Evolutionary conservation across 2,888 invertebrate genomes (phyloP).

Genomic region (Trichacis sp.): DNA sequence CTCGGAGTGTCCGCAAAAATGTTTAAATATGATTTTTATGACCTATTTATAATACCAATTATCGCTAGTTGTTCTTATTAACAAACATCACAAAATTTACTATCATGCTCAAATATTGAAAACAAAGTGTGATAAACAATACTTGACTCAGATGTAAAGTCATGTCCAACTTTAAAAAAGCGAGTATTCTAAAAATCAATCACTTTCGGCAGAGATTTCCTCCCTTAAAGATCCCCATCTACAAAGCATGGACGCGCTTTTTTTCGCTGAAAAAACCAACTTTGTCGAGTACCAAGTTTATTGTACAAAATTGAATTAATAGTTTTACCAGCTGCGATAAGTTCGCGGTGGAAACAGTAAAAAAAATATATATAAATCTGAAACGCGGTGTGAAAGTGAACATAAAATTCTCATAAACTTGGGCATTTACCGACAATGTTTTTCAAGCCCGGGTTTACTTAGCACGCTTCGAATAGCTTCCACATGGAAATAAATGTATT

Average conservation of each 20-base stretch:
- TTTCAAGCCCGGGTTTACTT: background rate
- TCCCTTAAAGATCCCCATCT: no score
- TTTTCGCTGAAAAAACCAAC: background rate
- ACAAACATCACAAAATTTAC: no score
- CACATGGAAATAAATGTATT: no score
- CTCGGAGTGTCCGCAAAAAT: no score
- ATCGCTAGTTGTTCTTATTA: no score
- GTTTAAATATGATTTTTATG: no score
- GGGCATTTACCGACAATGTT: background rate
- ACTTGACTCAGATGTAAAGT: conserved; percentile 17
- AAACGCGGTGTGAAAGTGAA: background rate
- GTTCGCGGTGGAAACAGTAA: background rate
- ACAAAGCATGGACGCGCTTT: no score
- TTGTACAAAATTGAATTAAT: background rate
- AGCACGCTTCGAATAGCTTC: background rate
- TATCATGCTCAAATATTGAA: no score
- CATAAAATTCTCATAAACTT: background rate
- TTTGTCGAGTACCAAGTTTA: background rate
- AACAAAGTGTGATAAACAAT: conserved; percentile 19
- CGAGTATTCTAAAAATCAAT: no score
- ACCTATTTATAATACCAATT: no score
- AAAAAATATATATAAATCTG: background rate
- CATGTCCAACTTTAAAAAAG: no score
- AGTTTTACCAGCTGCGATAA: background rate
- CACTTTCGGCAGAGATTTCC: no score